Evolutionary conservation across 1,140 invertebrate genomes (phyloP).

Genomic region (Scaptomyza pallida): DNA sequence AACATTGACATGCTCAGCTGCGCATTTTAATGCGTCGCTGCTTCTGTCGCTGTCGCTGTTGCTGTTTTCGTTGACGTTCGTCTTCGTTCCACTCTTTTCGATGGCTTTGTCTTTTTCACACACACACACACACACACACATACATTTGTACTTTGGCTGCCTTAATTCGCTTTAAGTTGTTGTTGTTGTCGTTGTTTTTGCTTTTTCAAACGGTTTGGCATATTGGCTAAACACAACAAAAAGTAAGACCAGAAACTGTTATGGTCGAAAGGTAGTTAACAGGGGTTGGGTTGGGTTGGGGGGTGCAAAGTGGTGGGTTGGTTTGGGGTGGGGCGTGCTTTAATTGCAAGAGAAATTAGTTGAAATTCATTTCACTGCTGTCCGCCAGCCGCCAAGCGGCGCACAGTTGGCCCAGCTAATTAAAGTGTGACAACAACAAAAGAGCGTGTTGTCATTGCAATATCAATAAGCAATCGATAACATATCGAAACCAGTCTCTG

Average conservation of each 20-base stretch:
- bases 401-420: slow-evolving; percentile 78
- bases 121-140: background rate
- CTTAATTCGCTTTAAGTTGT: slow-evolving; percentile 37
- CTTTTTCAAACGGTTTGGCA: slow-evolving; percentile 40
- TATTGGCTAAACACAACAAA: slow-evolving; percentile 22
- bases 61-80: background rate
- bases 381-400: slow-evolving; percentile 32
- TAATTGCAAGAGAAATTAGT: slow-evolving; percentile 80
- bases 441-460: slow-evolving; percentile 7
- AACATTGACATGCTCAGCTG: slow-evolving; percentile 76
- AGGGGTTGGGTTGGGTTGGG: background rate
- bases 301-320: too few relatives aligned
- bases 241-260: background rate
- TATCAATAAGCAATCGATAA: background rate
- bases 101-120: slow-evolving; percentile 31
- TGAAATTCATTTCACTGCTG: slow-evolving; percentile 68
- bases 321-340: slow-evolving; percentile 34
- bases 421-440: slow-evolving; percentile 47
- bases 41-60: slow-evolving; percentile 6
- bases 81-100: slow-evolving; percentile 17
- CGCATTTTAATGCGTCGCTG: slow-evolving; percentile 69
- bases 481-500: too few relatives aligned
- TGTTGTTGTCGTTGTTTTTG: slow-evolving; percentile 25
- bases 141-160: slow-evolving; percentile 5
- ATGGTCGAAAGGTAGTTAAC: slow-evolving; percentile 12